Evolutionary conservation across 1,140 invertebrate genomes (phyloP), one percentile per base, ranked within the genome.

Genomic region (Musca domestica): DNA sequence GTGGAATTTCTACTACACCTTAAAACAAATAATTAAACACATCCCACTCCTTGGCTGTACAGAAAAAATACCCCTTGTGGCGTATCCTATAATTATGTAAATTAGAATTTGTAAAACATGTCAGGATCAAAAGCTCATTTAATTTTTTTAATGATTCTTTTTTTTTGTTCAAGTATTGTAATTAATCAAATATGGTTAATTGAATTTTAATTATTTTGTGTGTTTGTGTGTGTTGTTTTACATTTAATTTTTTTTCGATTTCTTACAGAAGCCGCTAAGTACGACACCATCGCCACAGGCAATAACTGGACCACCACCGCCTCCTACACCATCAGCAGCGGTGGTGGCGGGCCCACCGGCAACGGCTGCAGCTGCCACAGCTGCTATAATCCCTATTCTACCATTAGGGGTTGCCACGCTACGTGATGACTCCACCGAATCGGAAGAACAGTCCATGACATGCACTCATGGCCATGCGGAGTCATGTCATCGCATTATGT

Each of bases 361-460:
- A 81, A 81, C 80, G 73, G 78, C 78, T 69, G 78, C 78, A 75
- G 80, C 80, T 74, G 79, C 80, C 58, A 80, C 80, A 78, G 80
- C 80, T 77, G 80, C 80, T 54, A 81, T 81, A 72, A 81, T 81
- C 67, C 80, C 80, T 23, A 81, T 81, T 49, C 23, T 81, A 72
- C 80, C 80, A 74, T 74, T 81, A 69, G 80, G 80, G 71, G 79
- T 81, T 73, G 80, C 79, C 41, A 78, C 79, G 63, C 73, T 81
- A 66, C 80, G 80, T 77, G 80, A 81, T 81, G 80, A 81, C 76
- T 81, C 80, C 71, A 81, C 80, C 69, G 80, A 81, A 61, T 81
- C 79, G 25, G 80, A 81, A 69, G 80, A 81, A 69, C 80, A 81
- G 72, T 81, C 79, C 69, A 74, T 81, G 77, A 80, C 79, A 67